Percentiles rank a stretch among this genome's conserved stretches.
phyloP scores from a whole-genome alignment of 2,113 vertebrate species.

The Xiphorhynchus elegans region DNA sequence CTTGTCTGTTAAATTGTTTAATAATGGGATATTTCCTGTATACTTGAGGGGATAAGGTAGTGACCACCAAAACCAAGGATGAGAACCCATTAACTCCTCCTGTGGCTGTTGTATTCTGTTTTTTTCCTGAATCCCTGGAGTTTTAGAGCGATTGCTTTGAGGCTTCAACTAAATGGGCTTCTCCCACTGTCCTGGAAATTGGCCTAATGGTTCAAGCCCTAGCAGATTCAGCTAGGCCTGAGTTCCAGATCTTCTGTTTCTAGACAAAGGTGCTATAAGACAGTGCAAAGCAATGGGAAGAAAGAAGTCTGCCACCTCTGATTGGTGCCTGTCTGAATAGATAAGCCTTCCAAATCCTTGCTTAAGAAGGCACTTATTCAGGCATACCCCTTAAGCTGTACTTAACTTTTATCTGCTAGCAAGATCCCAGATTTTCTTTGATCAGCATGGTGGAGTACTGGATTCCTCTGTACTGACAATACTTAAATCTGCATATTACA shows the following conservation, averaged over 20 bases:
- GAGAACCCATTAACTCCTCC: neutral
- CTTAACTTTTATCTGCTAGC: neutral
- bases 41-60: neutral
- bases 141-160: fast-evolving
- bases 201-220: neutral
- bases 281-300: neutral
- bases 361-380: neutral
- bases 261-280: neutral
- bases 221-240: neutral
- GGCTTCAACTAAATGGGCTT: neutral
- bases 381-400: neutral
- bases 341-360: neutral
- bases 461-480: neutral
- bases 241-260: neutral
- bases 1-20: neutral
- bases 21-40: neutral
- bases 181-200: neutral
- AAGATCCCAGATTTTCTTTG: neutral
- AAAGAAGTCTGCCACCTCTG: neutral
- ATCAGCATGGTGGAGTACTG: neutral
- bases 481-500: neutral
- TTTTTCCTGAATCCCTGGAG: neutral
- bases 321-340: neutral
- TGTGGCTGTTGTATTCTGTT: neutral
- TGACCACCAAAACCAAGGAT: neutral